phyloP scores from a whole-genome alignment of 2,888 invertebrate genomes.

The Notocelia uddmanniana region DNA sequence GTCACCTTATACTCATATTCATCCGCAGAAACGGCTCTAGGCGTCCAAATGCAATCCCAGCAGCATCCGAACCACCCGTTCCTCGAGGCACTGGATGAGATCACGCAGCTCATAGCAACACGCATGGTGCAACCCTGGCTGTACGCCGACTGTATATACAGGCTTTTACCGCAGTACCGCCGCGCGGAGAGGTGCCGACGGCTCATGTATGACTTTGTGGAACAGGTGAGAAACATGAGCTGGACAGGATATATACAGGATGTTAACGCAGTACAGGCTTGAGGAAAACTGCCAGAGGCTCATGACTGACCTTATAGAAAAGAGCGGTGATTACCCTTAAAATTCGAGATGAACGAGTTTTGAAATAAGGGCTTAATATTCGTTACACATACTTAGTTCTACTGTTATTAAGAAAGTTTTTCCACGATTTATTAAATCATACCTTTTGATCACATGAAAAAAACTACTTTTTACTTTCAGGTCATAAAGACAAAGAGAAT shows the following conservation, averaged over 20 bases:
- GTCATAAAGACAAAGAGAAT: slow-evolving; percentile 29
- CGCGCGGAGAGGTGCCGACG: slow-evolving; percentile 26
- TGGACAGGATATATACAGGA: not conserved
- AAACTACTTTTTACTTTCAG: slow-evolving; percentile 7
- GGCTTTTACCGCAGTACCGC: slow-evolving; percentile 22
- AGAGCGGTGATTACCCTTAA: too few relatives aligned
- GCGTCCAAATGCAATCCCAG: slow-evolving; percentile 43
- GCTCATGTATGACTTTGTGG: slow-evolving; percentile 34
- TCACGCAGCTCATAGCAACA: slow-evolving; percentile 8
- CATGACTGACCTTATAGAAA: too few relatives aligned
- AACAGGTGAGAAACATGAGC: too few relatives aligned
- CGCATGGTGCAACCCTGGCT: slow-evolving; percentile 47
- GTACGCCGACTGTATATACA: slow-evolving; percentile 37
- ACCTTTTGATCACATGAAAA: too few relatives aligned
- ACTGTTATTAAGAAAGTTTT: too few relatives aligned
- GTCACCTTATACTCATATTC: not conserved
- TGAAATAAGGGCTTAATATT: too few relatives aligned
- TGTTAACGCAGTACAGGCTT: too few relatives aligned
- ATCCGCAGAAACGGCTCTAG: slow-evolving; percentile 43
- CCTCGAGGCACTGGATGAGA: slow-evolving; percentile 37
- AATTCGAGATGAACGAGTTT: too few relatives aligned
- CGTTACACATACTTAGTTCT: too few relatives aligned
- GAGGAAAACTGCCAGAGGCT: too few relatives aligned
- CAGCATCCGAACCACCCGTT: slow-evolving; percentile 30
- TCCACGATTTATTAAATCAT: too few relatives aligned